Percentiles rank a stretch among this genome's conserved stretches.
phyloP scores from a whole-genome alignment of 2,888 invertebrate species.

The Drosophila percnosoma region DNA sequence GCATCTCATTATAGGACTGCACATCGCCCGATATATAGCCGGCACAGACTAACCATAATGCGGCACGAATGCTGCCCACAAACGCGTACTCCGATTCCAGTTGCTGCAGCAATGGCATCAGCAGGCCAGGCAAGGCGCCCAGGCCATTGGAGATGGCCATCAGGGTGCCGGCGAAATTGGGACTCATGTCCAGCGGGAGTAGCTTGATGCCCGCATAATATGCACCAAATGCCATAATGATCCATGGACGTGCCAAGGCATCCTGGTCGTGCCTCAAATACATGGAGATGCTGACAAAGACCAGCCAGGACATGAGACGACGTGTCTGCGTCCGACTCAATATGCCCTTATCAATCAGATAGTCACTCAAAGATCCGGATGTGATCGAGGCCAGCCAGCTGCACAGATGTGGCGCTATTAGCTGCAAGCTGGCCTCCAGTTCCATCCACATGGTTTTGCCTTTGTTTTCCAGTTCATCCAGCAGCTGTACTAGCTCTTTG shows the following conservation, averaged over 20 bases:
- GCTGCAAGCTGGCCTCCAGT: slow-evolving; percentile 85
- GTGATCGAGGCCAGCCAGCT: slow-evolving; percentile 86
- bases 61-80: slow-evolving; percentile 85
- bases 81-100: slow-evolving; percentile 76
- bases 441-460: slow-evolving; percentile 47
- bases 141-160: slow-evolving; percentile 90
- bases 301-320: slow-evolving; percentile 87
- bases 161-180: slow-evolving; percentile 88
- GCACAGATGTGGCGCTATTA: slow-evolving; percentile 86
- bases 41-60: slow-evolving; percentile 59
- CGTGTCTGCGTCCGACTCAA: slow-evolving; percentile 72
- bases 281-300: slow-evolving; percentile 86
- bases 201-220: slow-evolving; percentile 89
- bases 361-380: slow-evolving; percentile 88
- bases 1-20: slow-evolving; percentile 56
- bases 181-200: slow-evolving; percentile 88
- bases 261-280: slow-evolving; percentile 21
- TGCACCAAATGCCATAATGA: slow-evolving; percentile 87
- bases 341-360: slow-evolving; percentile 85
- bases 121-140: slow-evolving; percentile 88
- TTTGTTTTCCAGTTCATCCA: slow-evolving; percentile 32
- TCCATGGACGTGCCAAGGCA: slow-evolving; percentile 34
- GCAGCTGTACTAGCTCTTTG: slow-evolving; percentile 43
- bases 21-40: slow-evolving; percentile 64
- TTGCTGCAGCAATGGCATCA: slow-evolving; percentile 86